Evolutionary conservation across 2,113 vertebrate species (phyloP).

Genomic region (Rhea americana): DNA sequence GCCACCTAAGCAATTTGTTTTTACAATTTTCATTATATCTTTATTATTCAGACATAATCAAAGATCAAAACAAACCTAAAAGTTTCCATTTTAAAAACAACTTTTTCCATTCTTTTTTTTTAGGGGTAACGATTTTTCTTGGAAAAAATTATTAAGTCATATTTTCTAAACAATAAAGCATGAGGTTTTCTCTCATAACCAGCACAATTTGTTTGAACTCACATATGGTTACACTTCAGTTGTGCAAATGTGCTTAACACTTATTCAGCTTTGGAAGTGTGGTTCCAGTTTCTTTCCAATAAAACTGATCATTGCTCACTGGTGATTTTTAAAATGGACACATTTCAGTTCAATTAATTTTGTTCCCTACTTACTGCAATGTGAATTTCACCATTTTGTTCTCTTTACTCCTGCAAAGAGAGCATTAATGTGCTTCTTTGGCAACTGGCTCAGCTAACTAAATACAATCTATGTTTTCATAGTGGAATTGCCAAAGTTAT

Average conservation of each 20-base stretch:
- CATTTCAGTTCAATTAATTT: constrained; percentile 2
- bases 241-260: background rate
- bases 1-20: background rate
- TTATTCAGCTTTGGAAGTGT: constrained; percentile 3
- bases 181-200: background rate
- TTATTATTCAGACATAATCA: background rate
- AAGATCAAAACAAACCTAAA: background rate
- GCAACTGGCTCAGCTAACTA: constrained; percentile 6
- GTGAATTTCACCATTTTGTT: background rate
- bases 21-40: background rate
- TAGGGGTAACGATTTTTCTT: background rate
- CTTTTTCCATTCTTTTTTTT: background rate
- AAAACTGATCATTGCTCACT: constrained; percentile 26
- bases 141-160: background rate
- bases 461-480: constrained; percentile 45
- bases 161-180: constrained; percentile 24
- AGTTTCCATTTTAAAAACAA: background rate
- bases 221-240: constrained; percentile 12
- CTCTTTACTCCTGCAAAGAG: background rate
- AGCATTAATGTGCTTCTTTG: background rate
- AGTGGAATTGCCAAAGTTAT: constrained; percentile 10
- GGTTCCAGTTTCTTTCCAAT: constrained; percentile 15
- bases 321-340: constrained; percentile 4
- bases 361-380: background rate
- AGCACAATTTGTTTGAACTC: constrained; percentile 44